Percentiles rank a stretch among this genome's conserved stretches.
Conservation (phyloP, 2,113 vertebrate genomes). For the Ibidorhyncha struthersii region DNA sequence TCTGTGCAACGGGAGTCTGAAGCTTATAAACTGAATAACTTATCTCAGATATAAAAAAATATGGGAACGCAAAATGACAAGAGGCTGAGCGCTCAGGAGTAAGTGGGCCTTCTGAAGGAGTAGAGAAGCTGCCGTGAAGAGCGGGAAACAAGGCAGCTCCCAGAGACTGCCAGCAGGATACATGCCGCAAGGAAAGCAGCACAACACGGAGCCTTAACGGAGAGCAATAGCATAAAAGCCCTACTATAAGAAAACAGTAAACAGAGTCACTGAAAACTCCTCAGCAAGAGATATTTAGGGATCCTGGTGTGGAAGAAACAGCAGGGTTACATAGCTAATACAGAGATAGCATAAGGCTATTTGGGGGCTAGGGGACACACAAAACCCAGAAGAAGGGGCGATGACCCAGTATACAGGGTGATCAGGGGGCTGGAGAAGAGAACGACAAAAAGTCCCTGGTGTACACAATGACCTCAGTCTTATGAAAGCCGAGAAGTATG, state of each 20-base stretch:
- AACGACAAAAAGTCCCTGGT: not conserved
- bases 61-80: not conserved
- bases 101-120: not conserved
- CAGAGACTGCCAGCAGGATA: not conserved
- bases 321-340: not conserved
- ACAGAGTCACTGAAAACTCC: not conserved
- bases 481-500: not conserved
- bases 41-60: not conserved
- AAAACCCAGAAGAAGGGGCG: not conserved
- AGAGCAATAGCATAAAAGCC: not conserved
- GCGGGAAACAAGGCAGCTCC: not conserved
- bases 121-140: not conserved
- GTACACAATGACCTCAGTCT: not conserved
- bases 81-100: not conserved
- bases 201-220: not conserved
- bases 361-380: not conserved
- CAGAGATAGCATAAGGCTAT: not conserved
- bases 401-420: not conserved
- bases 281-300: not conserved
- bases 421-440: not conserved
- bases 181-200: accelerated
- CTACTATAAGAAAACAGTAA: not conserved
- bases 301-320: not conserved
- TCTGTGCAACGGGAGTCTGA: not conserved
- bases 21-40: not conserved